Conservation (phyloP, 64 coral and sea anemone species). For the Actinia equina region DNA sequence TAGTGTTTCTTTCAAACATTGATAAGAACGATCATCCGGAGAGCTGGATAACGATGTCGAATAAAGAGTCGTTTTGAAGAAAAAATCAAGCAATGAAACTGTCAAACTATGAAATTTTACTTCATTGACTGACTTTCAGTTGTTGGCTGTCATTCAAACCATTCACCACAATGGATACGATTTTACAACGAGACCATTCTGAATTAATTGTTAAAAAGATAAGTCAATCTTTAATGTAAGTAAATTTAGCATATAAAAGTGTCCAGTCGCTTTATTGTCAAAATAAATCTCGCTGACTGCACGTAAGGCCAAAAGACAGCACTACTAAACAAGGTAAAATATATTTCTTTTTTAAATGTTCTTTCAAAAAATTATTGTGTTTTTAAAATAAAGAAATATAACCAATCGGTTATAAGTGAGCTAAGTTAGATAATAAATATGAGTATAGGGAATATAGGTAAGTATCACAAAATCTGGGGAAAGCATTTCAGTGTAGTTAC, state of each 20-base stretch:
- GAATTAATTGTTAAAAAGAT: conserved; percentile 11
- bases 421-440: no score
- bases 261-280: conserved; percentile 14
- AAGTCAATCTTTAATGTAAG: conserved; percentile 9
- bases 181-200: not conserved
- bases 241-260: conserved; percentile 19
- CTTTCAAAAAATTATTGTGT: no score
- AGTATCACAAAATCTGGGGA: no score
- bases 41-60: not conserved
- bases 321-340: not conserved
- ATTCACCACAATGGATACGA: not conserved
- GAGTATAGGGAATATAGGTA: no score
- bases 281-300: not conserved
- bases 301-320: not conserved
- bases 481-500: not conserved
- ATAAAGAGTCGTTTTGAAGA: not conserved
- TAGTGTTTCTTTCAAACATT: conserved; percentile 7
- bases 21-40: conserved; percentile 3
- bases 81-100: not conserved
- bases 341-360: not conserved
- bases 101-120: not conserved
- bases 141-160: not conserved
- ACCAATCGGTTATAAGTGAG: no score
- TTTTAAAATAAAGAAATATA: no score
- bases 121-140: not conserved